phyloP scores from a whole-genome alignment of 1,140 invertebrate species.

The Diabrotica undecimpunctata region DNA sequence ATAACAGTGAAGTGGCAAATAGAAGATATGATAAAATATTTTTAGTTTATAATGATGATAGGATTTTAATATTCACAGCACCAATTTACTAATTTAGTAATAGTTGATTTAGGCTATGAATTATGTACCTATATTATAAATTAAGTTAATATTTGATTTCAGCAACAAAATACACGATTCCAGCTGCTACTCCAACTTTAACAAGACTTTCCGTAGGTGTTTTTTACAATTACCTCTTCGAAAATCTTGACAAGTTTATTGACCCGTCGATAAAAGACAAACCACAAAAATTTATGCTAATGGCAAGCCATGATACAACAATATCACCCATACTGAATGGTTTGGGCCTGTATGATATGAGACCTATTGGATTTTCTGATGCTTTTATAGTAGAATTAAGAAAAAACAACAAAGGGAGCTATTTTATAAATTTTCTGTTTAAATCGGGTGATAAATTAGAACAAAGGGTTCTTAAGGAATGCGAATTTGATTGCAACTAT shows the following conservation, averaged over 20 bases:
- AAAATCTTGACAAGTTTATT: slow-evolving; percentile 12
- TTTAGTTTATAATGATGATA: too few relatives aligned
- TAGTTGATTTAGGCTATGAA: too few relatives aligned
- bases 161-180: neutral
- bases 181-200: slow-evolving; percentile 51
- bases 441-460: neutral
- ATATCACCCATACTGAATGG: slow-evolving; percentile 69
- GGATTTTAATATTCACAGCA: too few relatives aligned
- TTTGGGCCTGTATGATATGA: slow-evolving; percentile 66
- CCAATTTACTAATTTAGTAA: too few relatives aligned
- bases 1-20: too few relatives aligned
- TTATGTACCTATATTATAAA: too few relatives aligned
- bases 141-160: neutral
- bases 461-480: neutral
- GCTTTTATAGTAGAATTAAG: slow-evolving; percentile 70
- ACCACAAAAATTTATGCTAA: slow-evolving; percentile 51
- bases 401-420: neutral
- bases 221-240: slow-evolving; percentile 49
- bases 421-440: neutral
- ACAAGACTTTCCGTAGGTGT: slow-evolving; percentile 57
- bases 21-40: too few relatives aligned
- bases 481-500: neutral
- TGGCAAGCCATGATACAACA: slow-evolving; percentile 68
- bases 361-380: slow-evolving; percentile 67
- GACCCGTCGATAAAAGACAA: slow-evolving; percentile 62